These are phyloP conservation scores for Tetragnatha versicolor DNA, from an alignment of 1,140 invertebrate genomes.

Conservation along the genomic window DNA sequence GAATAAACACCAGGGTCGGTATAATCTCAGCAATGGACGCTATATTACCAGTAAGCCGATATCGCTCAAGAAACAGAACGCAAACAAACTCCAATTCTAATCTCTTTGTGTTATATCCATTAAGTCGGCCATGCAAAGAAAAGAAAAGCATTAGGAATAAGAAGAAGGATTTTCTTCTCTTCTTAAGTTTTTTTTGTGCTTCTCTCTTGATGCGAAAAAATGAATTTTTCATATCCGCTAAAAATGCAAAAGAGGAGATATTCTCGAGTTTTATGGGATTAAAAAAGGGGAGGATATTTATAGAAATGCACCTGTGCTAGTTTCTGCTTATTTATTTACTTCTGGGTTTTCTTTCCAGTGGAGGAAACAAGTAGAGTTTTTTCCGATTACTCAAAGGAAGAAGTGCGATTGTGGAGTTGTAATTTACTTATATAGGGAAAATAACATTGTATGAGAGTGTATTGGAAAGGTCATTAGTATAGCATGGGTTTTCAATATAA, in stretches of 20 bases:
- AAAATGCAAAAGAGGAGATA: constrained; percentile 23
- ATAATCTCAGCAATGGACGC: constrained; percentile 7
- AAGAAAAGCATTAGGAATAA: constrained; percentile 3
- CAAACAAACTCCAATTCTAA: constrained; percentile 9
- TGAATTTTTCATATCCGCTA: constrained; percentile 6
- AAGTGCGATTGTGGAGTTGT: too few relatives aligned
- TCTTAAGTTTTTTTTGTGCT: neutral
- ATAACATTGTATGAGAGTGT: too few relatives aligned
- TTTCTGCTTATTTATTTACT: constrained; percentile 11
- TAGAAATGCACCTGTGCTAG: constrained; percentile 7
- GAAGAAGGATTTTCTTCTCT: constrained; percentile 3
- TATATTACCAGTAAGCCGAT: constrained; percentile 3
- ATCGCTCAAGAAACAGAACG: neutral
- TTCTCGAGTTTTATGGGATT: constrained; percentile 14
- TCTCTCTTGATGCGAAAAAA: constrained; percentile 1
- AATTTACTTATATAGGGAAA: too few relatives aligned
- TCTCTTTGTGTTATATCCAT: constrained; percentile 5
- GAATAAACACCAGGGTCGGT: neutral
- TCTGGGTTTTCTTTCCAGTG: neutral
- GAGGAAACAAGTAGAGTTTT: too few relatives aligned
- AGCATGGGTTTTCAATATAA: too few relatives aligned
- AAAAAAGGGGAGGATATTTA: constrained; percentile 5
- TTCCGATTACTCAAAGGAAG: too few relatives aligned
- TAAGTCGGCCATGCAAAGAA: constrained; percentile 4
- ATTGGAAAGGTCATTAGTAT: too few relatives aligned